Evolutionary conservation across 2,113 vertebrate genomes (phyloP).

Genomic region (Mirza zaza): DNA sequence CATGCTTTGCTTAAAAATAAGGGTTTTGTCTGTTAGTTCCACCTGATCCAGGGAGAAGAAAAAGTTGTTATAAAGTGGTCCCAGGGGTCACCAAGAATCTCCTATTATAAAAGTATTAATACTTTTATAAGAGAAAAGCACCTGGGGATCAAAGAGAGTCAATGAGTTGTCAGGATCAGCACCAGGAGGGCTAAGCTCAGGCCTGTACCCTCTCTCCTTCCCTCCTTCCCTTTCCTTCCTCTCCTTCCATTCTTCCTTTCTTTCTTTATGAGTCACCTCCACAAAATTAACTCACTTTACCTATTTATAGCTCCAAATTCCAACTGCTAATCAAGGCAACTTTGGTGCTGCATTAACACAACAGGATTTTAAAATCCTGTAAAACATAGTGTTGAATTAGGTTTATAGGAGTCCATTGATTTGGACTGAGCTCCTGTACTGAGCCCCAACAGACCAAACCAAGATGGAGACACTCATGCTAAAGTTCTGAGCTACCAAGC

Average conservation of each 20-base stretch:
- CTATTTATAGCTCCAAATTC: not conserved
- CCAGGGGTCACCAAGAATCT: not conserved
- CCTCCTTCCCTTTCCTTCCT: rapidly evolving
- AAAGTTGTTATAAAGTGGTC: not conserved
- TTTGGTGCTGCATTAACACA: not conserved
- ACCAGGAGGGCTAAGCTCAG: too few relatives aligned
- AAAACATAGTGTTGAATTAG: not conserved
- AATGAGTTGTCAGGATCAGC: not conserved
- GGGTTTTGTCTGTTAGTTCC: not conserved
- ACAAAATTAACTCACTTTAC: not conserved
- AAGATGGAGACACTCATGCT: not conserved
- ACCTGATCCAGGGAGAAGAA: not conserved
- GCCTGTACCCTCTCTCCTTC: not conserved
- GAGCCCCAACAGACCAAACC: not conserved
- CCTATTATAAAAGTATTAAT: not conserved
- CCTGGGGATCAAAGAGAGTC: not conserved
- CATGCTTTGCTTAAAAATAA: not conserved
- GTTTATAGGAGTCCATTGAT: not conserved
- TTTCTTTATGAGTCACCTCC: not conserved
- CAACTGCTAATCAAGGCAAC: not conserved
- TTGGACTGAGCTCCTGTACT: not conserved
- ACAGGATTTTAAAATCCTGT: not conserved
- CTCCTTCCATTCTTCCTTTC: not conserved
- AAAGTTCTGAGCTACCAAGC: not conserved
- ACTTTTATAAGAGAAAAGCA: not conserved